Conservation (phyloP, 2,113 vertebrate genomes). For the Hyperopisus bebe region DNA sequence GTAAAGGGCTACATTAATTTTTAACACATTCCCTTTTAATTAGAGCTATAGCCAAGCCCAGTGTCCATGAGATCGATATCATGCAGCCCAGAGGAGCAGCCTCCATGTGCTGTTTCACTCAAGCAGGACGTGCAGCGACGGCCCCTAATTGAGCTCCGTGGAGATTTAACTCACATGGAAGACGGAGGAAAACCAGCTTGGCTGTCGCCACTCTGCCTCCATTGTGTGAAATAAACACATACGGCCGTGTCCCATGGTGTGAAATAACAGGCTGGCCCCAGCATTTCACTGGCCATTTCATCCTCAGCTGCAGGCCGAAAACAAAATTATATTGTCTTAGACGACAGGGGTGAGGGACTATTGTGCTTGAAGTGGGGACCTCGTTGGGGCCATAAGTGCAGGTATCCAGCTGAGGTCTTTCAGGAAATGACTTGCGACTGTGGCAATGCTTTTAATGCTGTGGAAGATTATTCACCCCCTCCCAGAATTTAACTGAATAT, state of each 20-base stretch:
- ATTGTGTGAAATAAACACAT: slow-evolving; percentile 52
- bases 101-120: slow-evolving; percentile 16
- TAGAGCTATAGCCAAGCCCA: slow-evolving; percentile 20
- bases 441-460: neutral
- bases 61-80: slow-evolving; percentile 41
- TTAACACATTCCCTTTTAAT: slow-evolving; percentile 31
- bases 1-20: neutral
- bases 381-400: slow-evolving; percentile 9
- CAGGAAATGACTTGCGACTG: neutral
- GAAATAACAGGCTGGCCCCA: slow-evolving; percentile 48
- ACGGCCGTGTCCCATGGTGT: slow-evolving; percentile 43
- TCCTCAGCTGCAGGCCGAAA: slow-evolving; percentile 48
- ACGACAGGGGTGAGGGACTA: slow-evolving; percentile 25
- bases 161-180: slow-evolving; percentile 40
- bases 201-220: slow-evolving; percentile 34
- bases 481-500: neutral
- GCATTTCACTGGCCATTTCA: slow-evolving; percentile 53
- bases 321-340: slow-evolving; percentile 48
- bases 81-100: slow-evolving; percentile 27
- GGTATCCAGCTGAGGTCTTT: slow-evolving; percentile 24
- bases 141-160: slow-evolving; percentile 46
- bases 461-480: neutral
- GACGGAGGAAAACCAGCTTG: slow-evolving; percentile 20
- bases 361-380: slow-evolving; percentile 16
- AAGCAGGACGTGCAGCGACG: slow-evolving; percentile 21